These are phyloP conservation scores for Drosophila equinoxialis DNA, from an alignment of 1,140 invertebrate genomes.

Conservation along the genomic window DNA sequence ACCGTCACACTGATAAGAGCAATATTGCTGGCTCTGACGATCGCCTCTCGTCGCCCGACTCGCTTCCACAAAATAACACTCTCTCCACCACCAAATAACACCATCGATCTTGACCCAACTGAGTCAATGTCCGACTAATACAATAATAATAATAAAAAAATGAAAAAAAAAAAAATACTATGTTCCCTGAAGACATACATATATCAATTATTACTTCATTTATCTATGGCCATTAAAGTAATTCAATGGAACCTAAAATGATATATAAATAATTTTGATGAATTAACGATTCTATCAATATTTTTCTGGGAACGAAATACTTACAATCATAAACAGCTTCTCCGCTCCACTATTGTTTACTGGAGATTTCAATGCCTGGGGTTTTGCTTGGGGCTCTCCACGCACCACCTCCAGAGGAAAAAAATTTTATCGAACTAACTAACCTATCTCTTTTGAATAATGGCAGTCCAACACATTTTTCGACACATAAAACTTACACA, in stretches of 20 bases:
- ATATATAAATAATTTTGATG: no score
- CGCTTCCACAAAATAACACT: neutral
- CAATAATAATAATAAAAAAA: neutral
- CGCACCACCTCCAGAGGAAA: no score
- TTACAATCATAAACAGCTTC: conserved; percentile 5
- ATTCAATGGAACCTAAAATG: no score
- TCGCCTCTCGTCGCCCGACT: neutral
- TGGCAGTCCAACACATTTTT: no score
- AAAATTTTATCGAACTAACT: no score
- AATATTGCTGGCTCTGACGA: neutral
- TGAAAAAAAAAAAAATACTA: neutral
- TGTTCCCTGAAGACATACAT: neutral
- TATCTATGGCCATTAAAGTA: neutral
- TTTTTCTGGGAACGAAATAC: conserved; percentile 17
- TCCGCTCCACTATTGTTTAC: neutral
- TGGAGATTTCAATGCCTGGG: no score
- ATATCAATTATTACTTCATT: conserved; percentile 2
- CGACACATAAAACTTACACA: no score
- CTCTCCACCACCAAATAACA: neutral
- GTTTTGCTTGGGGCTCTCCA: no score
- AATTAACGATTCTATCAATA: neutral
- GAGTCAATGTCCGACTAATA: conserved; percentile 1
- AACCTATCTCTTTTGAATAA: no score
- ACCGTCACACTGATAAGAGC: neutral
- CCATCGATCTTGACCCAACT: neutral